These are phyloP conservation scores for Physeter macrocephalus DNA, from an alignment of 2,113 vertebrate species.

Conservation along the genomic window DNA sequence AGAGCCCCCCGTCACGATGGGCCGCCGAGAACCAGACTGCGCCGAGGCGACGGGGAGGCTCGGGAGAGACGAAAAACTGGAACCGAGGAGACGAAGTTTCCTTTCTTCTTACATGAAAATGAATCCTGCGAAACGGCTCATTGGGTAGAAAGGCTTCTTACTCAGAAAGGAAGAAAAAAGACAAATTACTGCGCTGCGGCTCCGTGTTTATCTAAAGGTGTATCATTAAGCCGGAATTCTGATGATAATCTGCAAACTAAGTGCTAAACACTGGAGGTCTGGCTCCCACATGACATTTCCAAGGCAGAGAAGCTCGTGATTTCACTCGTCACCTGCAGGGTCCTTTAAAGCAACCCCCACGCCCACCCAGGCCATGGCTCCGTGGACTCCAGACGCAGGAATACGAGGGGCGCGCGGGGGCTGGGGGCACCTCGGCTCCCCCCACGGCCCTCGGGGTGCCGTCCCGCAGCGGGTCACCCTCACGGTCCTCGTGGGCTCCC, in stretches of 20 bases:
- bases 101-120: background rate
- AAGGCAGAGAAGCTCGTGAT: background rate
- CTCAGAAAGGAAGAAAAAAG: background rate
- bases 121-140: background rate
- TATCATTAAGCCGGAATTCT: rapidly evolving
- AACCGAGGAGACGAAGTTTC: rapidly evolving
- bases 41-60: rapidly evolving
- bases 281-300: background rate
- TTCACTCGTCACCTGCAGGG: background rate
- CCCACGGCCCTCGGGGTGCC: rapidly evolving
- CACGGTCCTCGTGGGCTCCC: rapidly evolving
- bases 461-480: background rate
- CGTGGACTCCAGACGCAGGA: background rate
- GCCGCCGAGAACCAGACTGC: too few species aligned
- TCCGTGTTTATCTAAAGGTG: background rate
- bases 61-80: background rate
- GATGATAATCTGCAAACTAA: background rate
- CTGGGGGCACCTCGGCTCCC: too few species aligned
- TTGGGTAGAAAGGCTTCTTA: background rate
- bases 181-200: rapidly evolving
- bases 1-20: background rate
- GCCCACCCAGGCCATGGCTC: too few species aligned
- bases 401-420: background rate
- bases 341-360: background rate
- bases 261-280: rapidly evolving